A percentile compares a stretch with the other conserved stretches of the same genome.
Conservation (phyloP, 2,888 invertebrate species). For the Ochropacha duplaris region DNA sequence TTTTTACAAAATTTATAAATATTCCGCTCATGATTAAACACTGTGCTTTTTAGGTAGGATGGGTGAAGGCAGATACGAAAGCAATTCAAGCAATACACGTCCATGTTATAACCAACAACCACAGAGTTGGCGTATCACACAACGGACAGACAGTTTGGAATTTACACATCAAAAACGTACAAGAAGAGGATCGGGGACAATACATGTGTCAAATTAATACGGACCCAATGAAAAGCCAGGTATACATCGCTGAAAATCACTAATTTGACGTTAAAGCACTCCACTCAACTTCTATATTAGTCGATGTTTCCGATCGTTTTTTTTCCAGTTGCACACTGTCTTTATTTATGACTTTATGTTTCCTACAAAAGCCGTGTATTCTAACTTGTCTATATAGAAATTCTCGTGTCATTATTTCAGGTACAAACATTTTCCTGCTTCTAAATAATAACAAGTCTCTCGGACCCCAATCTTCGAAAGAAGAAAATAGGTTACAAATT, state of each 20-base stretch:
- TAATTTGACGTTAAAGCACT: slow-evolving; percentile 56
- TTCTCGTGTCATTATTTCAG: slow-evolving; percentile 78
- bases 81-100: slow-evolving; percentile 96
- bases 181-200: slow-evolving; percentile 93
- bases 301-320: not conserved
- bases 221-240: slow-evolving; percentile 97
- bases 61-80: slow-evolving; percentile 96
- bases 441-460: slow-evolving; percentile 56
- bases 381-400: slow-evolving; percentile 75
- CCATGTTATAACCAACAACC: slow-evolving; percentile 96
- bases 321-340: not conserved
- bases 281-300: slow-evolving; percentile 40
- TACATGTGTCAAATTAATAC: slow-evolving; percentile 98
- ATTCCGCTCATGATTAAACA: slow-evolving; percentile 11
- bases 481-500: slow-evolving; percentile 37
- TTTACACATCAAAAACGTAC: slow-evolving; percentile 92
- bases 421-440: slow-evolving; percentile 75
- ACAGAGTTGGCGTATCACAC: slow-evolving; percentile 92
- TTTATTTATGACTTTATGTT: slow-evolving; percentile 11
- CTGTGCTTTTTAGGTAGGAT: slow-evolving; percentile 87
- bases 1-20: slow-evolving; percentile 7
- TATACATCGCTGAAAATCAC: slow-evolving; percentile 50
- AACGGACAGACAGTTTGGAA: slow-evolving; percentile 95
- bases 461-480: slow-evolving; percentile 66
- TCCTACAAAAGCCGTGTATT: slow-evolving; percentile 58